A percentile compares a stretch with the other conserved stretches of the same genome.
phyloP scores from a whole-genome alignment of 2,113 vertebrate species.

The Oryzias curvinotus region DNA sequence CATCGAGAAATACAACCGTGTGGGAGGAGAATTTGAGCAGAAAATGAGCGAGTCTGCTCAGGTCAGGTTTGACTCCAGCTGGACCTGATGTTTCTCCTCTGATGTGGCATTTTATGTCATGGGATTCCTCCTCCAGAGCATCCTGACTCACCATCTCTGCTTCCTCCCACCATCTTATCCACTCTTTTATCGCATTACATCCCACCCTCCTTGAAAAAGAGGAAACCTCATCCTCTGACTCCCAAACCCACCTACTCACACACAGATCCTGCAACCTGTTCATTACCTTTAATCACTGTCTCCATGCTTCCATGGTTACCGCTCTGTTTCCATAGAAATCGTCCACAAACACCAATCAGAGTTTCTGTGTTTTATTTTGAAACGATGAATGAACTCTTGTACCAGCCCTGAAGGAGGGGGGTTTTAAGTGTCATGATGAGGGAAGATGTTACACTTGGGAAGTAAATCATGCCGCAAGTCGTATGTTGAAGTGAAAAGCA shows the following conservation, averaged over 20 bases:
- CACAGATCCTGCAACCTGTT: slow-evolving; percentile 29
- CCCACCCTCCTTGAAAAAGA: slow-evolving; percentile 21
- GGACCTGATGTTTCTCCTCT: slow-evolving; percentile 14
- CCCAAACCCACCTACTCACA: slow-evolving; percentile 25
- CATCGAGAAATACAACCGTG: slow-evolving; percentile 89
- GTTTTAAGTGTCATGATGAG: slow-evolving; percentile 13
- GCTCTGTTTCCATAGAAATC: slow-evolving; percentile 71
- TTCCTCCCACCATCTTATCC: slow-evolving; percentile 16
- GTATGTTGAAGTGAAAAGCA: too few species aligned
- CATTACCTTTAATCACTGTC: slow-evolving; percentile 58
- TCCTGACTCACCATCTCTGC: slow-evolving; percentile 14
- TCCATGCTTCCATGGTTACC: slow-evolving; percentile 65
- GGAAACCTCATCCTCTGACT: slow-evolving; percentile 30
- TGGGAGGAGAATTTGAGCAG: slow-evolving; percentile 89
- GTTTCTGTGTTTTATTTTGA: slow-evolving; percentile 51
- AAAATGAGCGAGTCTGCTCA: slow-evolving; percentile 91
- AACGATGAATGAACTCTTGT: slow-evolving; percentile 41
- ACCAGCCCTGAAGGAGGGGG: slow-evolving; percentile 4
- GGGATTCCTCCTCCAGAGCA: slow-evolving; percentile 12
- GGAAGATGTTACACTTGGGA: neutral
- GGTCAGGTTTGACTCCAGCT: slow-evolving; percentile 70
- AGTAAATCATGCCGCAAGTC: neutral
- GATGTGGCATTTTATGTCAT: slow-evolving; percentile 3
- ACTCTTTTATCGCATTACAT: slow-evolving; percentile 26
- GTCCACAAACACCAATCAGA: slow-evolving; percentile 44